Evolutionary conservation across 1,140 invertebrate genomes (phyloP), one percentile per base, ranked within the genome.

Genomic region (Apis dorsata): DNA sequence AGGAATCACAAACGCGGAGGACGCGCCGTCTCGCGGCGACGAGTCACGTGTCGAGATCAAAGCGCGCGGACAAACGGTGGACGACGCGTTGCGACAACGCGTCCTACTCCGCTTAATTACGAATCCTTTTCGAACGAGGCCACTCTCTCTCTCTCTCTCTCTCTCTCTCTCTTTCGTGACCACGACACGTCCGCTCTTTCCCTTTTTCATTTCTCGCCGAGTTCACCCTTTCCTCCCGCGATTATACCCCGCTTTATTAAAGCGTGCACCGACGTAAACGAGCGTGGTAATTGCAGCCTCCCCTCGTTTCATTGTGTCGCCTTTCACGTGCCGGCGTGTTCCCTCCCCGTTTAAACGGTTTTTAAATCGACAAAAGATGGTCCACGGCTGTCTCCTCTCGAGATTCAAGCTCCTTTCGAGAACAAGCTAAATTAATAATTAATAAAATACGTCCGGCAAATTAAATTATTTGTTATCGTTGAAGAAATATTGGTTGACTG

Each of bases 81-180:
- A 44, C 34, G 24, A 28, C 28, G 34, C 34, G 34, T 34, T 34
- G 34, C 3, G 34, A 44, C 34, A 44, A 44, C 34, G 19, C 60
- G n/a, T 34, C 57, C 28, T 60, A 34, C 62, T 76, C 49, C 49
- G 74, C 74, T 76, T 76, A 76, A 76, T 76, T 76, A 76, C 74
- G 62, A 53, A 65, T 75, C 74, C 62, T 76, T 76, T 76, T 24
- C 49, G 49, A 76, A 65, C n/a, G 49, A 65, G 17, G 49, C 74
- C 60, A 53, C 73, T 60, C 34, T 59, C 49, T 19, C 60, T 19
- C 73, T n/a, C 11, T 44, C 34, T 44, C 34, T 34, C 34, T 1
- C 2, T 44, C 5, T 5, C 34, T 44, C 34, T 0, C 34, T 44
- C 34, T 7, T 44, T 5, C 34, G 4, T 7, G 34, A 17, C 13